These are phyloP conservation scores for Andrena haemorrhoa DNA, from an alignment of 2,888 invertebrate genomes.

Conservation along the genomic window DNA sequence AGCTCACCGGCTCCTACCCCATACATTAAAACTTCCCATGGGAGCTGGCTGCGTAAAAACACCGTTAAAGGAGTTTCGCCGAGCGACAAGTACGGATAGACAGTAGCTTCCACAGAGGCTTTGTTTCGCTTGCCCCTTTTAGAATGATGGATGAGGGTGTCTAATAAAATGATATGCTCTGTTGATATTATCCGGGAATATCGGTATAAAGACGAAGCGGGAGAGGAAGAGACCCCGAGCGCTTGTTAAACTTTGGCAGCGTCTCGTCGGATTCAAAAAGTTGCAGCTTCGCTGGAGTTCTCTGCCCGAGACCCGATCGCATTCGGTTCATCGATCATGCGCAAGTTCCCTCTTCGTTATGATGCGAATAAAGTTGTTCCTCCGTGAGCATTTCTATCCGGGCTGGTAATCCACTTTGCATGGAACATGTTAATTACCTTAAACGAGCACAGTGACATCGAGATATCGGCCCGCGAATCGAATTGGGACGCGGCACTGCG, in stretches of 20 bases:
- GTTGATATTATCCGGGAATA: slow-evolving; percentile 21
- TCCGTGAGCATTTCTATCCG: background rate
- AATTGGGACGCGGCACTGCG: background rate
- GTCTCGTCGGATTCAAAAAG: background rate
- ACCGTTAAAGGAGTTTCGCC: background rate
- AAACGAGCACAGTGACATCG: background rate
- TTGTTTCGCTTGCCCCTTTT: background rate
- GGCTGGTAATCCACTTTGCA: background rate
- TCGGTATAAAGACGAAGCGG: background rate
- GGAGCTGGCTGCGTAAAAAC: background rate
- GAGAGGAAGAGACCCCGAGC: background rate
- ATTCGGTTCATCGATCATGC: slow-evolving; percentile 6
- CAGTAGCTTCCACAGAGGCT: slow-evolving; percentile 1
- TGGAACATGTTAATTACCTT: slow-evolving; percentile 27
- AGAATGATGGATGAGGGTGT: slow-evolving; percentile 36
- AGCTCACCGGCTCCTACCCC: background rate
- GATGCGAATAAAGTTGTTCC: background rate
- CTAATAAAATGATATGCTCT: slow-evolving; percentile 19
- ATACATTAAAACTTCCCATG: slow-evolving; percentile 12
- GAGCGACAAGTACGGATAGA: slow-evolving; percentile 7
- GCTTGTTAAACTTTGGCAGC: background rate
- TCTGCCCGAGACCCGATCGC: background rate
- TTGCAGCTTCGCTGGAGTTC: slow-evolving; percentile 15
- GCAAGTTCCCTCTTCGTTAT: background rate
- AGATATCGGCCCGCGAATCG: slow-evolving; percentile 3